Conservation (phyloP, 2,888 invertebrate genomes). For the Chrysodeixis includens region DNA sequence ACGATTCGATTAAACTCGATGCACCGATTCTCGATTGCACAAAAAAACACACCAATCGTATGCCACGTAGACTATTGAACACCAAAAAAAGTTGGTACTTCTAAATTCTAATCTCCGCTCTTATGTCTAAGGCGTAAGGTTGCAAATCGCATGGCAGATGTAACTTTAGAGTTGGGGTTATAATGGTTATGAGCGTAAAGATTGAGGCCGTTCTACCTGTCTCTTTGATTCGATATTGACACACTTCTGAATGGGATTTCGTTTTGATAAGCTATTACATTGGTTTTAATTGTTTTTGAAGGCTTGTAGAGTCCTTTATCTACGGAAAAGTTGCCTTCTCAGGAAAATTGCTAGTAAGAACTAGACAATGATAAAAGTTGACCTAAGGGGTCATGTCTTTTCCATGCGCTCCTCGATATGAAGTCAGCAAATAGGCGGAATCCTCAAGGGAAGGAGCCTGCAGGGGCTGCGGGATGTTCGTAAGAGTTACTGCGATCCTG, state of each 20-base stretch:
- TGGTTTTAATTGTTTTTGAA: conserved; percentile 8
- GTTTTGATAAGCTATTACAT: conserved; percentile 9
- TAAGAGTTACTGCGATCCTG: no score
- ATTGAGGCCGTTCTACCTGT: conserved; percentile 38
- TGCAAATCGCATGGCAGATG: neutral
- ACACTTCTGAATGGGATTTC: conserved; percentile 37
- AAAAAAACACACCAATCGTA: conserved; percentile 50
- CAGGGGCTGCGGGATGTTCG: no score
- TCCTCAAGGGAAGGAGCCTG: no score
- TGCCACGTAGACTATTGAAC: conserved; percentile 49
- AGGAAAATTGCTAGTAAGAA: no score
- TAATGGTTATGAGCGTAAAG: conserved; percentile 16
- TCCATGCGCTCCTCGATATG: no score
- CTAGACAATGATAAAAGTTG: no score
- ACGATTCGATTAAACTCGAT: conserved; percentile 58
- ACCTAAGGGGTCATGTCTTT: no score
- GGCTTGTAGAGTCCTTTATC: neutral
- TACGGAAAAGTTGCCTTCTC: neutral
- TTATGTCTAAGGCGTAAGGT: neutral
- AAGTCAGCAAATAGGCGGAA: no score
- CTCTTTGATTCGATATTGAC: conserved; percentile 33
- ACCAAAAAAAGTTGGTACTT: conserved; percentile 5
- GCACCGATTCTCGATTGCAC: conserved; percentile 51
- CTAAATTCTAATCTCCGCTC: neutral
- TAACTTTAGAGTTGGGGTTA: neutral